phyloP scores from a whole-genome alignment of 2,797 vertebrate genomes.

The Rhinoraja longicauda region DNA sequence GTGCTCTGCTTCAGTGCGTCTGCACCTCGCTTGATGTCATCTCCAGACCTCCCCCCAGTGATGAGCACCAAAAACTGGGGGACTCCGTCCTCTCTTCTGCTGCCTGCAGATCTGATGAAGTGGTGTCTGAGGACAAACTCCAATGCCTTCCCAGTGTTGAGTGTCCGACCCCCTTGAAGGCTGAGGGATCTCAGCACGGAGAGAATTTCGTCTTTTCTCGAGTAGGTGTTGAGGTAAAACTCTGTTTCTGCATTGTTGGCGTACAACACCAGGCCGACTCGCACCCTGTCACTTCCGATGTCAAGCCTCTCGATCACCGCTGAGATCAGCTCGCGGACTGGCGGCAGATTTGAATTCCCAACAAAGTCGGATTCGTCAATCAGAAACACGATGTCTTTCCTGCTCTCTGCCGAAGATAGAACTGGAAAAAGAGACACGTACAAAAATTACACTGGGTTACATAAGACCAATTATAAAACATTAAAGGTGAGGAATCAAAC shows the following conservation, averaged over 20 bases:
- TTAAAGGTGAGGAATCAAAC: background rate
- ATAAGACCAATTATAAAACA: background rate
- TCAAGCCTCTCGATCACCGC: slow-evolving; percentile 76
- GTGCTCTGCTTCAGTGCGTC: slow-evolving; percentile 65
- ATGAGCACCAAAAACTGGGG: slow-evolving; percentile 84
- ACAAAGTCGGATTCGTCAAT: slow-evolving; percentile 87
- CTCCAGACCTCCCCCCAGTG: slow-evolving; percentile 70
- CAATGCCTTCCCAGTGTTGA: slow-evolving; percentile 80
- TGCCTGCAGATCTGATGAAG: slow-evolving; percentile 72
- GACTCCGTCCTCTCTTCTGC: slow-evolving; percentile 68
- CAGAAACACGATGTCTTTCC: slow-evolving; percentile 88
- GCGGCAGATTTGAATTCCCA: slow-evolving; percentile 71
- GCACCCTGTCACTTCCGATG: slow-evolving; percentile 72
- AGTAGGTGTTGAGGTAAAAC: slow-evolving; percentile 75
- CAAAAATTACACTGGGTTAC: background rate
- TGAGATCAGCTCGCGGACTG: slow-evolving; percentile 77
- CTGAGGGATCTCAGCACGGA: slow-evolving; percentile 66
- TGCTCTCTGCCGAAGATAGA: slow-evolving; percentile 56
- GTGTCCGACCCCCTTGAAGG: slow-evolving; percentile 67
- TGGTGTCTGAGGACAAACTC: slow-evolving; percentile 68
- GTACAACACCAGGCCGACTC: slow-evolving; percentile 84
- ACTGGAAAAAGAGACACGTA: slow-evolving; percentile 39
- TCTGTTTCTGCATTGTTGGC: slow-evolving; percentile 73
- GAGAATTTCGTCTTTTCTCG: slow-evolving; percentile 71
- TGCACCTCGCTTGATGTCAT: slow-evolving; percentile 65